Evolutionary conservation across 2,888 invertebrate species (phyloP).

Genomic region (Halictus ligatus): DNA sequence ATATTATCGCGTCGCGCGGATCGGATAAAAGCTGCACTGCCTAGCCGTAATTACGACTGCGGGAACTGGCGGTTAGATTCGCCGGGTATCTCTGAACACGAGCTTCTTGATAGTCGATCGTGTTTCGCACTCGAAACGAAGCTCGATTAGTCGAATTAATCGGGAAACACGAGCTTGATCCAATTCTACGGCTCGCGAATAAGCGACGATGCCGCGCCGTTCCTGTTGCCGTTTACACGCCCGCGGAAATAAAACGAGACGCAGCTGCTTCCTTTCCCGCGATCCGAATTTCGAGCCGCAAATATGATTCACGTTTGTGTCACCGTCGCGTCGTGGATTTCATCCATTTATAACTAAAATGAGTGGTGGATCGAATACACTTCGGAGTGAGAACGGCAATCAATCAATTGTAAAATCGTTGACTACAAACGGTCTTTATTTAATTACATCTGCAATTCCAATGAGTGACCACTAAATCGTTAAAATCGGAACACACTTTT

Average conservation of each 20-base stretch:
- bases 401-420: not conserved
- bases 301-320: not conserved
- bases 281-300: not conserved
- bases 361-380: not conserved
- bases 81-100: not conserved
- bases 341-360: not conserved
- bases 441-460: too few species aligned
- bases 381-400: too few species aligned
- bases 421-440: too few species aligned
- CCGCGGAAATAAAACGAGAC: not conserved
- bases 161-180: not conserved
- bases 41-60: not conserved
- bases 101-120: not conserved
- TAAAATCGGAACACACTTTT: too few species aligned
- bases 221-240: not conserved
- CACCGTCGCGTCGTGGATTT: not conserved
- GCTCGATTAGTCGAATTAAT: not conserved
- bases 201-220: not conserved
- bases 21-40: not conserved
- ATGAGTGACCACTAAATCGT: not conserved
- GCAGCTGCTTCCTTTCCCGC: not conserved
- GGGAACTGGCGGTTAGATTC: not conserved
- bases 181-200: not conserved
- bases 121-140: constrained; percentile 6
- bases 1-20: not conserved